These are phyloP conservation scores for Porites evermanni DNA, from an alignment of 92 coral and sea anemone genomes.

Conservation along the genomic window DNA sequence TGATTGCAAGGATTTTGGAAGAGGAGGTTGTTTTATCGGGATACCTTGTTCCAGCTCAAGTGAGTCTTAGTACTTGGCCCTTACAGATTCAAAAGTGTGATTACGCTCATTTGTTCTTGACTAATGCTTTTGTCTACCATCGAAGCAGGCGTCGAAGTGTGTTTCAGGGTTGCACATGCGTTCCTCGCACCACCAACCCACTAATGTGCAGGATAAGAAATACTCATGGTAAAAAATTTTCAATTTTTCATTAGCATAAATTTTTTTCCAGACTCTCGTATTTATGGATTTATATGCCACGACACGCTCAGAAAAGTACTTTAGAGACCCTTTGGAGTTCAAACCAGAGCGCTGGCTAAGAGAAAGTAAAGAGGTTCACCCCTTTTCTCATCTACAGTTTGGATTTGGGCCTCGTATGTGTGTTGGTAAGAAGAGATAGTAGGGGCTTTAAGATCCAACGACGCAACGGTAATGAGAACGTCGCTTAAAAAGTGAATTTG, in stretches of 20 bases:
- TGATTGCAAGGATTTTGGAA: background rate
- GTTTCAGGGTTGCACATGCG: too few species aligned
- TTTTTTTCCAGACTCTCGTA: background rate
- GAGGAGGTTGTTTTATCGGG: background rate
- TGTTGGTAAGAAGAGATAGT: background rate
- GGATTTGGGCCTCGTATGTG: background rate
- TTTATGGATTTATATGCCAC: background rate
- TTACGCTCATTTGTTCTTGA: too few species aligned
- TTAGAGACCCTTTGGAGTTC: background rate
- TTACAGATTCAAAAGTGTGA: too few species aligned
- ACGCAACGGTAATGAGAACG: too few species aligned
- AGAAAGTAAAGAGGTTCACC: background rate
- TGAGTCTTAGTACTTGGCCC: background rate
- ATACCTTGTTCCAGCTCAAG: background rate
- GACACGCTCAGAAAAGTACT: background rate
- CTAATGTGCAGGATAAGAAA: too few species aligned
- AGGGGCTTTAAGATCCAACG: background rate
- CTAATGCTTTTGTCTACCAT: too few species aligned
- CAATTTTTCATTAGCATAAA: background rate
- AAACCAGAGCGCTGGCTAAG: background rate
- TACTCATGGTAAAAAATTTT: too few species aligned
- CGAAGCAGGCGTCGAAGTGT: too few species aligned
- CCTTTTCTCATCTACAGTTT: background rate
- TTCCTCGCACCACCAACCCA: too few species aligned
- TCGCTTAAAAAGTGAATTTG: too few species aligned